These are phyloP conservation scores for Zoanthus solanderi DNA, from an alignment of 92 coral and sea anemone genomes.

Conservation along the genomic window DNA sequence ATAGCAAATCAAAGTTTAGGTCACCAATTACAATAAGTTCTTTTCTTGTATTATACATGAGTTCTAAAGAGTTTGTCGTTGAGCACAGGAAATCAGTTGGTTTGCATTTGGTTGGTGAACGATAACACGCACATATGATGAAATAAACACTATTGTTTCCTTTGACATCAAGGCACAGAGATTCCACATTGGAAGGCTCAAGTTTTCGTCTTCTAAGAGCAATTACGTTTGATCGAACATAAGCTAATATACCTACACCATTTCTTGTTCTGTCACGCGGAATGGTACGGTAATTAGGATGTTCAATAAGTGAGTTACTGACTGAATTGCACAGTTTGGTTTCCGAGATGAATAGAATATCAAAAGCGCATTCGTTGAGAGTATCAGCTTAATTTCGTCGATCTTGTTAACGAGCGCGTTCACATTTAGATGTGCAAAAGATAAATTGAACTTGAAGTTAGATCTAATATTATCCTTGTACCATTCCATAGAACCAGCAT, in stretches of 20 bases:
- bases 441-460: slow-evolving; percentile 4
- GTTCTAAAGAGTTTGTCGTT: slow-evolving; percentile 52
- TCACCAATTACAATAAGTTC: slow-evolving; percentile 2
- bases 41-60: background rate
- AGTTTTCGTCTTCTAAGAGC: slow-evolving; percentile 49
- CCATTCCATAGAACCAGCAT: background rate
- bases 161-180: slow-evolving; percentile 57
- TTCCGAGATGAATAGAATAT: slow-evolving; percentile 5
- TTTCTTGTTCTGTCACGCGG: slow-evolving; percentile 27
- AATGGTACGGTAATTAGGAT: slow-evolving; percentile 31
- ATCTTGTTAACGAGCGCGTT: slow-evolving; percentile 11
- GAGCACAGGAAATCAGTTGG: slow-evolving; percentile 51
- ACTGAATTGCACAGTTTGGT: background rate
- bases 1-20: slow-evolving; percentile 35
- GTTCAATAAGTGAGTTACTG: slow-evolving; percentile 19
- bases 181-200: slow-evolving; percentile 59
- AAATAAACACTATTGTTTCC: slow-evolving; percentile 53
- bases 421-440: slow-evolving; percentile 8
- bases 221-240: slow-evolving; percentile 34
- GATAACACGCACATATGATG: slow-evolving; percentile 66
- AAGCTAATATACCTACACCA: slow-evolving; percentile 23
- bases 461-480: background rate
- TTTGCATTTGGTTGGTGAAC: slow-evolving; percentile 66
- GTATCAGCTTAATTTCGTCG: background rate
- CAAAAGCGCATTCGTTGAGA: background rate